Percentiles rank a stretch among this genome's conserved stretches.
phyloP scores from a whole-genome alignment of 2,888 invertebrate species.

The Hoplodrina ambigua region DNA sequence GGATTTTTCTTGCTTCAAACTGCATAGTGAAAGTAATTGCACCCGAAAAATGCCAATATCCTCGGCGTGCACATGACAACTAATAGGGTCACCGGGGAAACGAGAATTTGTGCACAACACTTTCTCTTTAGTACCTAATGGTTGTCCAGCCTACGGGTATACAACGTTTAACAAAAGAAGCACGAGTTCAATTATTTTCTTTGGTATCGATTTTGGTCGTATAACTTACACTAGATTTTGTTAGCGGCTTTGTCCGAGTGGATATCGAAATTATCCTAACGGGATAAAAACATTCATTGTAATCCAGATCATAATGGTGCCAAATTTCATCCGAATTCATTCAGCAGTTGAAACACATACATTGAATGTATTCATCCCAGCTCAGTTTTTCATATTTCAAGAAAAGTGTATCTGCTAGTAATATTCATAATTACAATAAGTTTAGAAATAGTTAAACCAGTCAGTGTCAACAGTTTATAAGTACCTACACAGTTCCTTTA shows the following conservation, averaged over 20 bases:
- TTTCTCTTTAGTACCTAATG: conserved; percentile 15
- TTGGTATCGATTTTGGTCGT: background rate
- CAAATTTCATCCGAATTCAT: background rate
- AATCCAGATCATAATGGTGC: background rate
- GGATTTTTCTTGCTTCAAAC: conserved; percentile 45
- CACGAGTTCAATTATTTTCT: background rate
- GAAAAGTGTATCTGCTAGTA: too few species aligned
- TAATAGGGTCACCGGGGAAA: conserved; percentile 35
- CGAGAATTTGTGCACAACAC: conserved; percentile 16
- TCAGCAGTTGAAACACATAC: too few species aligned
- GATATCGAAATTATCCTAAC: background rate
- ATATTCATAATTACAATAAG: too few species aligned
- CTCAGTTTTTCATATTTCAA: too few species aligned
- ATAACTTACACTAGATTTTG: too few species aligned
- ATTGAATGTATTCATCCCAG: too few species aligned
- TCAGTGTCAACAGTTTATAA: too few species aligned
- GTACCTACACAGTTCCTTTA: background rate
- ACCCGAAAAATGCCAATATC: conserved; percentile 47
- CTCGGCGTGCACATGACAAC: conserved; percentile 33
- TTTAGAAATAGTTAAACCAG: background rate
- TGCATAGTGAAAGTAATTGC: conserved; percentile 53
- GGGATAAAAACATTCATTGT: background rate
- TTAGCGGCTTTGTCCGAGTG: too few species aligned
- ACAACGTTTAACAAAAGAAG: conserved; percentile 5
- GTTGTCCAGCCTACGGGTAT: background rate